phyloP scores from a whole-genome alignment of 2,888 invertebrate genomes.

The Tipula unca region DNA sequence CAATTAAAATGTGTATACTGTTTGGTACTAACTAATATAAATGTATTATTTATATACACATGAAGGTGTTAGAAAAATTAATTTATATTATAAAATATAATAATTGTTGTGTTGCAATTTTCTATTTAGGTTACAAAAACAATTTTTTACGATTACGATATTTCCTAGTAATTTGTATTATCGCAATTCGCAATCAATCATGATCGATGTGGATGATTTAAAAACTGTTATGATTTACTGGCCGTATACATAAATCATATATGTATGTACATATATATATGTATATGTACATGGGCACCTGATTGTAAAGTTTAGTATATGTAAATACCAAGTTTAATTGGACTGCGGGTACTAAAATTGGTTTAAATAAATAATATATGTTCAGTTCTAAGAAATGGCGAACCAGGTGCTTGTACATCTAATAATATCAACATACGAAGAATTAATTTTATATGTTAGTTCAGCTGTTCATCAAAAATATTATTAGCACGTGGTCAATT shows the following conservation, averaged over 20 bases:
- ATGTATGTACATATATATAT: background rate
- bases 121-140: conserved; percentile 14
- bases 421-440: background rate
- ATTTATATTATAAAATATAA: background rate
- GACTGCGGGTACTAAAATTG: background rate
- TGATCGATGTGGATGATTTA: background rate
- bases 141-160: background rate
- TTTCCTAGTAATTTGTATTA: background rate
- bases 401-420: background rate
- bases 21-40: background rate
- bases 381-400: background rate
- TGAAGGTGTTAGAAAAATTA: background rate
- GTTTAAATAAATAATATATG: background rate
- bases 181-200: background rate
- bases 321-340: background rate
- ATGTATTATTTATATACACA: background rate
- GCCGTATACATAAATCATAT: background rate
- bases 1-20: background rate
- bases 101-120: background rate
- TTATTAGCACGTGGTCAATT: background rate
- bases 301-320: background rate
- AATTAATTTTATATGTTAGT: background rate
- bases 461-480: background rate
- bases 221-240: background rate
- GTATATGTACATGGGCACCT: background rate